phyloP scores from a whole-genome alignment of 2,797 vertebrate genomes.

The Acipenser transmontanus region DNA sequence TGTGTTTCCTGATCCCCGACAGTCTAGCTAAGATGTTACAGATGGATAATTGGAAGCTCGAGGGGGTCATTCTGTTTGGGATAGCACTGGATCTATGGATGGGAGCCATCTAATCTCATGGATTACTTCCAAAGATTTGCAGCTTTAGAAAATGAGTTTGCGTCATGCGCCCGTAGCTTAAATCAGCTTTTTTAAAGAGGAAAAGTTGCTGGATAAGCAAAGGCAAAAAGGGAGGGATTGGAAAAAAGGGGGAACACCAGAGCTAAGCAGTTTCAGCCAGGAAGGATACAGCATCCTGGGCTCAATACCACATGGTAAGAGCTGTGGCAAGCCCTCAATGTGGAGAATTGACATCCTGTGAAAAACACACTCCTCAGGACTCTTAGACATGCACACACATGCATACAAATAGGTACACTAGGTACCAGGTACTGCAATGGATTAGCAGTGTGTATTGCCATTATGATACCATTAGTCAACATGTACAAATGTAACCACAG shows the following conservation, averaged over 20 bases:
- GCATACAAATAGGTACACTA: too few relatives aligned
- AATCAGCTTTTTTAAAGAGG: conserved; percentile 41
- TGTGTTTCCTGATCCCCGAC: too few relatives aligned
- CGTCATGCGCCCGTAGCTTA: conserved; percentile 37
- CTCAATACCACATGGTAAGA: too few relatives aligned
- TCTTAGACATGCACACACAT: too few relatives aligned
- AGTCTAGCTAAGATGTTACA: neutral
- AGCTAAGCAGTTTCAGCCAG: neutral
- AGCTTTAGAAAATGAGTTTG: conserved; percentile 41
- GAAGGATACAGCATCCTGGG: neutral
- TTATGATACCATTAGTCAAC: too few relatives aligned
- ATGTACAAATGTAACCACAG: too few relatives aligned
- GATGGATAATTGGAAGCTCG: neutral
- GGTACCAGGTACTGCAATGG: too few relatives aligned
- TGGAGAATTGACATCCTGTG: too few relatives aligned
- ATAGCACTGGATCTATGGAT: conserved; percentile 14
- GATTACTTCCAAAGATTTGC: conserved; percentile 47
- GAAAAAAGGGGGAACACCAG: neutral
- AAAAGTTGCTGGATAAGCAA: conserved; percentile 34
- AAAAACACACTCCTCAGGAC: too few relatives aligned
- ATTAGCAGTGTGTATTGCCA: too few relatives aligned
- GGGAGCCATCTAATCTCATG: conserved; percentile 48
- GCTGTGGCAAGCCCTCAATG: too few relatives aligned
- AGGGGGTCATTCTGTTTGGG: neutral
- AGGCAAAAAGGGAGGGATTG: conserved; percentile 8